A percentile compares a stretch with the other conserved stretches of the same genome.
These are phyloP conservation scores for Butorides virescens DNA, from an alignment of 2,113 vertebrate species.

Conservation along the genomic window DNA sequence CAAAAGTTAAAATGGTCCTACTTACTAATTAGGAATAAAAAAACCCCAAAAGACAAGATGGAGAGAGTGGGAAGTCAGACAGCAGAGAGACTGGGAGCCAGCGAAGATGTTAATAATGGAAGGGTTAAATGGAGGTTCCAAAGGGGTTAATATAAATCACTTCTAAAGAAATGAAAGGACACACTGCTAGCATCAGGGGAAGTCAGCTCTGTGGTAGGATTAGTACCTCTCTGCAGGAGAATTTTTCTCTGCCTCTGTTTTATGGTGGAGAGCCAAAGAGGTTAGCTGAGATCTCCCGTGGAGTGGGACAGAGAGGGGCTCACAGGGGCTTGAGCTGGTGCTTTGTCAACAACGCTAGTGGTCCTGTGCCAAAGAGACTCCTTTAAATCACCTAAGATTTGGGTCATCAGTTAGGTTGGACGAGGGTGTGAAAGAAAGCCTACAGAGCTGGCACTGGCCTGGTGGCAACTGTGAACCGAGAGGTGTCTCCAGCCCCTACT, in stretches of 20 bases:
- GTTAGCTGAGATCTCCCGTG: not conserved
- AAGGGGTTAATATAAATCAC: not conserved
- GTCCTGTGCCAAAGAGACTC: not conserved
- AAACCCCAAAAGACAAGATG: not conserved
- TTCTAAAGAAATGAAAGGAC: not conserved
- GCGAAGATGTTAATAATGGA: not conserved
- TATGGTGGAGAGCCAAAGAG: not conserved
- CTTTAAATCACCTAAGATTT: not conserved
- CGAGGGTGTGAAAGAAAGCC: not conserved
- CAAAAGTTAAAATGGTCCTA: not conserved
- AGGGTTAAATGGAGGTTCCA: not conserved
- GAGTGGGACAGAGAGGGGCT: not conserved
- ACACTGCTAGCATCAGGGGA: not conserved
- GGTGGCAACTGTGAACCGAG: not conserved
- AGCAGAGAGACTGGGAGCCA: not conserved
- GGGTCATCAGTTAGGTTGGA: not conserved
- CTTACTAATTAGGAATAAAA: not conserved
- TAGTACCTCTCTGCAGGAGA: not conserved
- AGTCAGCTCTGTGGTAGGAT: not conserved
- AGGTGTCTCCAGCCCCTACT: not conserved
- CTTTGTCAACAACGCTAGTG: not conserved
- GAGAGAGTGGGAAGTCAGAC: not conserved
- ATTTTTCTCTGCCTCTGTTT: not conserved
- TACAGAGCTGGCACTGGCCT: not conserved
- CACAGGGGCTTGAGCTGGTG: not conserved